These are phyloP conservation scores for Tyto alba DNA, from an alignment of 2,113 vertebrate species.

Conservation along the genomic window DNA sequence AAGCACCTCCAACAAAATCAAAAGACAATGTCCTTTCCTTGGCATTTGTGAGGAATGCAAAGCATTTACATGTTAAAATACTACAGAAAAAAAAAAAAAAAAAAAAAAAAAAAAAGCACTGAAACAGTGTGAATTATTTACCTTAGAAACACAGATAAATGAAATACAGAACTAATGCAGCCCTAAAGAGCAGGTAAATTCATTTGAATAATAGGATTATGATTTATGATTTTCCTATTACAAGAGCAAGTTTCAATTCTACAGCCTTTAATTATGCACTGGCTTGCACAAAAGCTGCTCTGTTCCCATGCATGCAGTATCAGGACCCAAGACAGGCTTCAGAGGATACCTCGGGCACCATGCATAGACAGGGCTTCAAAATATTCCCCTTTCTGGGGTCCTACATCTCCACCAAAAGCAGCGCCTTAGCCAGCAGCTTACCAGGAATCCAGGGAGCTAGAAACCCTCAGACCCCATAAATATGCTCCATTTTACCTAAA, in stretches of 20 bases:
- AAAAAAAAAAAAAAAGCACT: not conserved
- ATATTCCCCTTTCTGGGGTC: not conserved
- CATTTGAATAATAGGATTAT: constrained; percentile 14
- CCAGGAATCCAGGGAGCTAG: not conserved
- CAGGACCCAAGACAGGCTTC: not conserved
- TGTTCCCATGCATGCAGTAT: fast-evolving
- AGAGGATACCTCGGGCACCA: not conserved
- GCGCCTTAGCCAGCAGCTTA: not conserved
- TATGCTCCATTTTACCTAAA: not conserved
- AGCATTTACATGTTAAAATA: not conserved
- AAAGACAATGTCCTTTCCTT: not conserved
- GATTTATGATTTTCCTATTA: constrained; percentile 25
- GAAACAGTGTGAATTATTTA: not conserved
- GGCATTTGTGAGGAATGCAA: not conserved
- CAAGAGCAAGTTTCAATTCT: not conserved
- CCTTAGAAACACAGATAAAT: constrained; percentile 1
- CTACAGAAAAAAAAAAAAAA: not conserved
- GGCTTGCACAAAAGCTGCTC: not conserved
- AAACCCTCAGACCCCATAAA: not conserved
- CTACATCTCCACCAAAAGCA: not conserved
- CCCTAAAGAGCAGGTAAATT: constrained; percentile 27
- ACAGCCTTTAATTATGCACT: not conserved
- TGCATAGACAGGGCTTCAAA: fast-evolving
- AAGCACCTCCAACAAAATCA: not conserved
- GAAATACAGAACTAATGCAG: not conserved